Conservation (phyloP, 92 coral and sea anemone species). For the Heliopora coerulea region DNA sequence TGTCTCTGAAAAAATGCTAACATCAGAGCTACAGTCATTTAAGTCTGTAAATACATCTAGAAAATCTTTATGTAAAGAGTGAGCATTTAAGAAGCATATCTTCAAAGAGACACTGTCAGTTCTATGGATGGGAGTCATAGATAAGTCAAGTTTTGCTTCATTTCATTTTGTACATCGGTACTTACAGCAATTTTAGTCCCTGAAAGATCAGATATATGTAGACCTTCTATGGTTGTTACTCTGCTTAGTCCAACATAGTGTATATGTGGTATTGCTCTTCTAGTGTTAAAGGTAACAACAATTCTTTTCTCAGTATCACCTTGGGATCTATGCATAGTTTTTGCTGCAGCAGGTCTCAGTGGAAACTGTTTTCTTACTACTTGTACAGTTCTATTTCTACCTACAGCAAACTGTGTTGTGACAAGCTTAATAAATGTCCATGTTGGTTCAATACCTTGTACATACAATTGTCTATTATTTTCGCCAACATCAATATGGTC, state of each 20-base stretch:
- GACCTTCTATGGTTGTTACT: conserved; percentile 19
- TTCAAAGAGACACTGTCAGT: neutral
- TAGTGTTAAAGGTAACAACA: conserved; percentile 24
- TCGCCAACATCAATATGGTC: conserved; percentile 57
- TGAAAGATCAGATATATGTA: conserved; percentile 24
- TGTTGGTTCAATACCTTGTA: conserved; percentile 58
- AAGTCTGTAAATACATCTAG: conserved; percentile 31
- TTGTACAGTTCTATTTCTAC: conserved; percentile 57
- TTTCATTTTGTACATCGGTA: conserved; percentile 16
- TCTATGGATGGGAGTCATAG: conserved; percentile 6
- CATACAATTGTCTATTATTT: conserved; percentile 55
- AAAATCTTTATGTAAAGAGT: conserved; percentile 37
- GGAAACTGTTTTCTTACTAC: conserved; percentile 64
- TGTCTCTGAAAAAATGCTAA: conserved; percentile 27
- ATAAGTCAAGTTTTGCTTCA: conserved; percentile 5
- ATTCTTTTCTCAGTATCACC: conserved; percentile 52
- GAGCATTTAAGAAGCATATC: conserved; percentile 34
- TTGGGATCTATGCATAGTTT: conserved; percentile 61
- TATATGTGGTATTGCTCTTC: neutral
- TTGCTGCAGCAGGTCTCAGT: conserved; percentile 63
- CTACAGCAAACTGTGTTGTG: conserved; percentile 61
- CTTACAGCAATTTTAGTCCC: conserved; percentile 32
- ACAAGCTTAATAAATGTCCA: conserved; percentile 67
- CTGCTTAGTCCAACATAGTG: conserved; percentile 40
- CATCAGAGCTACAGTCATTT: conserved; percentile 20